A percentile compares a stretch with the other conserved stretches of the same genome.
These are phyloP conservation scores for Caenorhabditis macrosperma DNA, from an alignment of 2,888 invertebrate genomes.

Conservation along the genomic window DNA sequence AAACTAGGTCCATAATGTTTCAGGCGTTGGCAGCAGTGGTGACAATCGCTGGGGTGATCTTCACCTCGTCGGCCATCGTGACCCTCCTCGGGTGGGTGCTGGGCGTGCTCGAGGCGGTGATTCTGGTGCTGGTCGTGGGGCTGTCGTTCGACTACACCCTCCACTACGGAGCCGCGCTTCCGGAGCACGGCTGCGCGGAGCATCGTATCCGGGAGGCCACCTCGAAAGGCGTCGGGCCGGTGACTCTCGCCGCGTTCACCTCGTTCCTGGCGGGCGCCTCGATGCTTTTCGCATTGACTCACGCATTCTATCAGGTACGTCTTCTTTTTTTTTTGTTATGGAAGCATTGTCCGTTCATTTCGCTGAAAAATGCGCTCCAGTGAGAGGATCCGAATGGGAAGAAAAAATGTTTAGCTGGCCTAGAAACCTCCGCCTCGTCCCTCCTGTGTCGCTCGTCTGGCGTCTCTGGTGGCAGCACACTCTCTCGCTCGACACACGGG, in stretches of 20 bases:
- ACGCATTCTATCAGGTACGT: constrained; percentile 78
- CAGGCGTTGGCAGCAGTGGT: constrained; percentile 73
- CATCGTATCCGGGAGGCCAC: constrained; percentile 67
- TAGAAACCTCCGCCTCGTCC: no score
- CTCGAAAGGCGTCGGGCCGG: constrained; percentile 67
- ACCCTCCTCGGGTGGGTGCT: constrained; percentile 75
- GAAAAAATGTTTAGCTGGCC: no score
- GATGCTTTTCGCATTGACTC: constrained; percentile 76
- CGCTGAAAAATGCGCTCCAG: no score
- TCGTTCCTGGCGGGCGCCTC: constrained; percentile 75
- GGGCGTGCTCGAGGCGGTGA: constrained; percentile 79
- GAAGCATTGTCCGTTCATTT: no score
- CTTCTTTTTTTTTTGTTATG: no score
- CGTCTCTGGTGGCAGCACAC: no score
- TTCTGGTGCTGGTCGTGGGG: constrained; percentile 78
- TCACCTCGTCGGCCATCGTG: constrained; percentile 73
- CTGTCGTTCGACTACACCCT: constrained; percentile 80
- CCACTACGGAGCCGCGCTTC: constrained; percentile 78
- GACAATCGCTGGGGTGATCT: constrained; percentile 74
- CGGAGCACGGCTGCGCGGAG: constrained; percentile 61
- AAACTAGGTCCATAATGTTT: not conserved
- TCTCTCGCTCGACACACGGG: no score
- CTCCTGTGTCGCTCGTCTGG: no score
- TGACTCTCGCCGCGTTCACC: constrained; percentile 75
- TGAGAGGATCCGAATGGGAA: no score